Evolutionary conservation across 2,888 invertebrate genomes (phyloP).

Genomic region (Strigamia maritima): DNA sequence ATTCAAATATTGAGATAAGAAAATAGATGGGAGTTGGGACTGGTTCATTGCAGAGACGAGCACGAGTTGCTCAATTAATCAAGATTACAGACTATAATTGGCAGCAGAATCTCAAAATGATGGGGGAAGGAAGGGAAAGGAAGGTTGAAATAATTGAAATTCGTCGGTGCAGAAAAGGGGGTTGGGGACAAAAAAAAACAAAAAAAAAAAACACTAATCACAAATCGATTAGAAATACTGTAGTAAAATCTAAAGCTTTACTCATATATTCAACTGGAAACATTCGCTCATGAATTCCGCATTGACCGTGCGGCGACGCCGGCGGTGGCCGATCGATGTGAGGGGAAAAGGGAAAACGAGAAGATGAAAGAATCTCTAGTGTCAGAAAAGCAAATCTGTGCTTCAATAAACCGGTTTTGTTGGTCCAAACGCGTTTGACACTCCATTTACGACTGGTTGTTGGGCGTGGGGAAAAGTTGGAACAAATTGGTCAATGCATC

Average conservation of each 20-base stretch:
- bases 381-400: conserved; percentile 18
- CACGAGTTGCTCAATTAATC: background rate
- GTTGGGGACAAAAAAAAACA: too few relatives aligned
- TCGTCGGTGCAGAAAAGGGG: background rate
- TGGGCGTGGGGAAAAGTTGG: background rate
- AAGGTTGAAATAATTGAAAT: background rate
- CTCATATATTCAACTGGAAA: conserved; percentile 12
- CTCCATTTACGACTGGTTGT: background rate
- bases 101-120: background rate
- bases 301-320: conserved; percentile 27
- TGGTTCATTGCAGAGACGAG: background rate
- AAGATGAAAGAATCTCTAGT: background rate
- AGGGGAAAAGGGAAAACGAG: conserved; percentile 2
- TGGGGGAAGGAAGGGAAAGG: background rate
- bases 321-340: conserved; percentile 17
- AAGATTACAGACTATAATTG: conserved; percentile 2
- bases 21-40: background rate
- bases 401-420: background rate
- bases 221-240: background rate
- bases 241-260: background rate
- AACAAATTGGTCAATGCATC: conserved; percentile 6
- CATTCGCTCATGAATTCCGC: conserved; percentile 23
- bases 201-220: background rate
- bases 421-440: background rate
- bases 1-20: conserved; percentile 13